Percentiles rank a stretch among this genome's conserved stretches.
Conservation (phyloP, 2,888 invertebrate species). For the Homarus gammarus region DNA sequence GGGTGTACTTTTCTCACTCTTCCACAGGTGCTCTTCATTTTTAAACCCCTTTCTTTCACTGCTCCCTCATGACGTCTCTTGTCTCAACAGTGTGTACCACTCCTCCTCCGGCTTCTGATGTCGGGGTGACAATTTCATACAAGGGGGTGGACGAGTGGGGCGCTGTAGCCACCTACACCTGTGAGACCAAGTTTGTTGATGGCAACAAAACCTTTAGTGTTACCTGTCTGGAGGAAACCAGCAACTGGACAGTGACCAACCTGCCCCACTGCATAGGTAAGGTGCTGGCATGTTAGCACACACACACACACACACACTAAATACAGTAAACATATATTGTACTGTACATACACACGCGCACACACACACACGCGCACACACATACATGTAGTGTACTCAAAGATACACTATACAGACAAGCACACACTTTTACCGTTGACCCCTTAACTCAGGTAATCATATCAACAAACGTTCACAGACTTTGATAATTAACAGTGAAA, state of each 20-base stretch:
- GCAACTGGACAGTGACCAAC: neutral
- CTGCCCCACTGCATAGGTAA: neutral
- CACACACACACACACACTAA: neutral
- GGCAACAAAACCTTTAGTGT: neutral
- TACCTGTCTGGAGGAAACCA: neutral
- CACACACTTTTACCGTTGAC: no score
- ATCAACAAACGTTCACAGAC: no score
- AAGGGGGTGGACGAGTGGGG: neutral
- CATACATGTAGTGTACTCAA: conserved; percentile 25
- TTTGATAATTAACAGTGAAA: no score
- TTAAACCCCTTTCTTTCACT: no score
- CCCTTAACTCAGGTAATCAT: no score
- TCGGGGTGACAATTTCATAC: neutral
- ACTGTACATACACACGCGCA: conserved; percentile 6
- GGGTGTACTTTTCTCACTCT: no score
- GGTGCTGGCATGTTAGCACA: neutral
- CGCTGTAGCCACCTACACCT: neutral
- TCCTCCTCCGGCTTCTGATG: neutral
- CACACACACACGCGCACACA: conserved; percentile 29
- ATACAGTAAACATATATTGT: neutral
- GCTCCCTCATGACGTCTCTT: no score
- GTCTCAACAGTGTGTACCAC: neutral
- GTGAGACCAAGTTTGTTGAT: neutral
- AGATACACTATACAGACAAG: no score
- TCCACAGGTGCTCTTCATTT: no score